A percentile compares a stretch with the other conserved stretches of the same genome.
Evolutionary conservation across 2,113 vertebrate genomes (phyloP).

Genomic region (Pachycephala philippinensis): DNA sequence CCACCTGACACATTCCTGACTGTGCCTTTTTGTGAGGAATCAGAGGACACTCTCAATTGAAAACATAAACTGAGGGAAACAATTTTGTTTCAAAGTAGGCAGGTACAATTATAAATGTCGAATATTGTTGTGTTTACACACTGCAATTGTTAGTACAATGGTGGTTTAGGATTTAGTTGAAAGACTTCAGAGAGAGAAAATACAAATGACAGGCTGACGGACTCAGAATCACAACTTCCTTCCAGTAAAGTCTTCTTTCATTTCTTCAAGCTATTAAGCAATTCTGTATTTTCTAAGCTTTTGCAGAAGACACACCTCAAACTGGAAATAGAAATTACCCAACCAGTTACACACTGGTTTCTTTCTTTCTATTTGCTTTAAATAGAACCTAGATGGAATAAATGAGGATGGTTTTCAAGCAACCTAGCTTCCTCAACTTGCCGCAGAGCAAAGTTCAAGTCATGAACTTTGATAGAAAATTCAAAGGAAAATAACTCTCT

Average conservation of each 20-base stretch:
- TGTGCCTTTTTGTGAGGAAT: background rate
- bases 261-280: slow-evolving; percentile 45
- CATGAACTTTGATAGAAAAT: background rate
- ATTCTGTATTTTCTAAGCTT: slow-evolving; percentile 24
- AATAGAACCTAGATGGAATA: background rate
- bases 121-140: background rate
- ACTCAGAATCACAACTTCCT: slow-evolving; percentile 24
- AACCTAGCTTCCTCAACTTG: background rate
- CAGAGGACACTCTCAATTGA: background rate
- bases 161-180: background rate
- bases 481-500: background rate
- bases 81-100: background rate
- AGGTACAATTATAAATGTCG: background rate
- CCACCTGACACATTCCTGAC: background rate
- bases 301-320: slow-evolving; percentile 1
- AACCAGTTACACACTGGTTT: background rate
- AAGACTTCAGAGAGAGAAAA: background rate
- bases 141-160: background rate
- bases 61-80: background rate
- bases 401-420: background rate
- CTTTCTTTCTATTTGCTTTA: background rate
- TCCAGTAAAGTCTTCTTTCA: slow-evolving; percentile 23
- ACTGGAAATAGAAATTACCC: background rate
- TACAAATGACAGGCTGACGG: background rate
- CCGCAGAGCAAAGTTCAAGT: background rate